Evolutionary conservation across 1,140 invertebrate genomes (phyloP).

Genomic region (Scaptomyza montana): DNA sequence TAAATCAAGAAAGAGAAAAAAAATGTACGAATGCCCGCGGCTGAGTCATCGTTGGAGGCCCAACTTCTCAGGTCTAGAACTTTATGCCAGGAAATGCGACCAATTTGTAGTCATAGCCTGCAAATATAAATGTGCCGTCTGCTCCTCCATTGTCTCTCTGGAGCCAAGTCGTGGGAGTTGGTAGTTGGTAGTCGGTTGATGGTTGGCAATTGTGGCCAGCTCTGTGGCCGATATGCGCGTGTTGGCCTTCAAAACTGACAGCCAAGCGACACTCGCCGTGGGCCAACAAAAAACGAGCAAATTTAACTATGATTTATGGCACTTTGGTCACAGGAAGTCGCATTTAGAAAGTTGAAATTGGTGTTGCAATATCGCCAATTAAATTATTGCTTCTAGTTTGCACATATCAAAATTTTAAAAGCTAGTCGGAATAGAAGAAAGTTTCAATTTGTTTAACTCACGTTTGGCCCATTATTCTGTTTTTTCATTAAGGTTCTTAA

Average conservation of each 20-base stretch:
- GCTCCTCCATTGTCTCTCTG: constrained; percentile 7
- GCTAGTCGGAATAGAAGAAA: no score
- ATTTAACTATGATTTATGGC: constrained; percentile 74
- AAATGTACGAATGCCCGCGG: constrained; percentile 23
- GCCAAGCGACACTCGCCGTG: constrained; percentile 56
- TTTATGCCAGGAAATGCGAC: constrained; percentile 66
- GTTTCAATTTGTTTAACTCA: not conserved
- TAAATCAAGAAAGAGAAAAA: constrained; percentile 24
- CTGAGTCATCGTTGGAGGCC: constrained; percentile 54
- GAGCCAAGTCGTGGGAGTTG: constrained; percentile 11
- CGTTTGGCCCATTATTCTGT: not conserved
- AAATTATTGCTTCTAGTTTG: constrained; percentile 43
- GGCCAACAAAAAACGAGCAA: constrained; percentile 37
- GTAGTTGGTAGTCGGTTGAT: not conserved
- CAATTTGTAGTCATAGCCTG: constrained; percentile 67
- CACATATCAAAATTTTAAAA: not conserved
- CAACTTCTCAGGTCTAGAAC: constrained; percentile 36
- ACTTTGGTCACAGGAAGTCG: constrained; percentile 23
- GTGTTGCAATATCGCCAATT: constrained; percentile 54
- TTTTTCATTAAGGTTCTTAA: not conserved
- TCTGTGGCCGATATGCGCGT: constrained; percentile 48
- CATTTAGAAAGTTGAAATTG: constrained; percentile 36
- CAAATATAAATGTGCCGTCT: constrained; percentile 37
- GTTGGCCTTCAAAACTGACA: constrained; percentile 75
- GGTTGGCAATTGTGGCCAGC: constrained; percentile 23